Base-by-base conservation (phyloP, 2,113 vertebrate species). In the Neolamprologus fasciatus region DNA sequence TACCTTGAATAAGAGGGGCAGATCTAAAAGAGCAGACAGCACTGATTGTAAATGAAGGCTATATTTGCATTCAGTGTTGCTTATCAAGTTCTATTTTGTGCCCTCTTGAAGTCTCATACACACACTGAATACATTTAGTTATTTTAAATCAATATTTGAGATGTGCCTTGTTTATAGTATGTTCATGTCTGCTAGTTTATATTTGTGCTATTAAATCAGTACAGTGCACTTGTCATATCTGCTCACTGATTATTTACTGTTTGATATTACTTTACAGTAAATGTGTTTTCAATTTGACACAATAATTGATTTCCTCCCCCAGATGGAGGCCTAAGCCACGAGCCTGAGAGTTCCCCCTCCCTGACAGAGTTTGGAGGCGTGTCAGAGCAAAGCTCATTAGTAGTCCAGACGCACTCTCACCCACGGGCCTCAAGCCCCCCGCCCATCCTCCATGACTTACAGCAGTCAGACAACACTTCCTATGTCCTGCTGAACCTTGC, bases 401-500 rank as follows among this genome's bases (percentile, higher is more conserved):
- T 96, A 96, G 96, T 97, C 94, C 98, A 92, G 95, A 95, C 98
- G 61, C 98, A 98, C 90, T 78, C 96, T 71, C 95, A 96, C 12
- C 94, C 97, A 55, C 95, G 95, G 84, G 94, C 97, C 63, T 96
- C 98, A 83, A 97, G 96, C 87, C 96, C 95, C 19, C 92, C 94
- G 1, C 90, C 91, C 79, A 93, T 99, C 90, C 95, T 99, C 86
- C 98, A 99, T 90, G 98, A 99, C 92, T 96, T 99, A n/a, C 98
- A 99, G 80, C 97, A 98, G 92, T 97, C 96, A 10, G 98, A 99
- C 84, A 98, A 96, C 96, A 97, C 97, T 73, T 99, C 98, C 40
- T 99, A 98, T 89, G 98, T 99, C 94, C 97, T 99, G 47, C 98
- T 99, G 86, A 99, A 99, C 93, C 95, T 99, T 14, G 98, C 98